phyloP scores from a whole-genome alignment of 2,888 invertebrate species.

The Leucoptera coffeella region DNA sequence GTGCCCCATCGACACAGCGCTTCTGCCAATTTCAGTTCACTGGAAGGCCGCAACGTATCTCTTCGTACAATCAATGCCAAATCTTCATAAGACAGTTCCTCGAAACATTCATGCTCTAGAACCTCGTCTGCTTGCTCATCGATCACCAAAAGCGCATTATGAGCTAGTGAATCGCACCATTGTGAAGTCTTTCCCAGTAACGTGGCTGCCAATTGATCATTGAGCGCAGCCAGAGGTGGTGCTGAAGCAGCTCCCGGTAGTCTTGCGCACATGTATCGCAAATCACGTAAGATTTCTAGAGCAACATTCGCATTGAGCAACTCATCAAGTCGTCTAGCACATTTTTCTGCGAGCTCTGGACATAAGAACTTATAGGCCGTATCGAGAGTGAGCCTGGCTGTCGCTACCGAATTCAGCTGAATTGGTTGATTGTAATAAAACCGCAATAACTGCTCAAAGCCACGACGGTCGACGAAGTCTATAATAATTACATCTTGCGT shows the following conservation, averaged over 20 bases:
- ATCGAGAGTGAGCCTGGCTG: conserved; percentile 64
- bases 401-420: conserved; percentile 54
- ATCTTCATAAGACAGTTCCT: conserved; percentile 59
- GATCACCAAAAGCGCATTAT: conserved; percentile 56
- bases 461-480: conserved; percentile 58
- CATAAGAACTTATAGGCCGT: conserved; percentile 72
- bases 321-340: conserved; percentile 59
- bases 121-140: conserved; percentile 38
- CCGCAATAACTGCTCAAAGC: conserved; percentile 60
- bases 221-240: conserved; percentile 36
- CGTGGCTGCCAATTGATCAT: conserved; percentile 26
- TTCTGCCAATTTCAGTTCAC: conserved; percentile 56
- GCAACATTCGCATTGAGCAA: conserved; percentile 60
- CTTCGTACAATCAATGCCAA: conserved; percentile 59
- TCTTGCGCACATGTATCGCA: conserved; percentile 39
- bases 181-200: conserved; percentile 37
- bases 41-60: conserved; percentile 60
- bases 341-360: conserved; percentile 60
- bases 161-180: conserved; percentile 57
- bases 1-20: conserved; percentile 55
- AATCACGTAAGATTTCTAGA: conserved; percentile 56
- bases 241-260: conserved; percentile 41
- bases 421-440: conserved; percentile 60
- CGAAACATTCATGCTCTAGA: conserved; percentile 28
- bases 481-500: conserved; percentile 37